Evolutionary conservation across 2,113 vertebrate species (phyloP).

Genomic region (Ptilorrhoa leucosticta): DNA sequence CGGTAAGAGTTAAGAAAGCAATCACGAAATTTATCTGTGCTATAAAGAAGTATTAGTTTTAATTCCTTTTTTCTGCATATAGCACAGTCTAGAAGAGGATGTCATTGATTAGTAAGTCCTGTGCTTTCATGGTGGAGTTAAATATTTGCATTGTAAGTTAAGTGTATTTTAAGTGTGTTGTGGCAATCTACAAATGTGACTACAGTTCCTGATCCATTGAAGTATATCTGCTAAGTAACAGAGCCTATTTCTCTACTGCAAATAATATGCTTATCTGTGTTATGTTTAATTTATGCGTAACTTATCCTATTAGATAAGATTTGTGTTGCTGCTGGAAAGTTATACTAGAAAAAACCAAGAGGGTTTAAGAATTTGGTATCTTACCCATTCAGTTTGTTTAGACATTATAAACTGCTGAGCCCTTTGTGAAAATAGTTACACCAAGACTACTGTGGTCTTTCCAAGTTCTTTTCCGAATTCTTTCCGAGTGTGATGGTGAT

Average conservation of each 20-base stretch:
- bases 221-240: neutral
- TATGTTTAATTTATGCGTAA: neutral
- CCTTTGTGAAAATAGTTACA: neutral
- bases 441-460: neutral
- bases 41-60: neutral
- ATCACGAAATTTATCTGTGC: neutral
- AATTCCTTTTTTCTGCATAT: neutral
- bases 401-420: neutral
- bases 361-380: neutral
- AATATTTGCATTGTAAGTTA: conserved; percentile 8
- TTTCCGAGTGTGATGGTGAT: accelerated
- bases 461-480: no score
- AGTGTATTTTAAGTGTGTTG: neutral
- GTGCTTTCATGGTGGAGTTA: neutral
- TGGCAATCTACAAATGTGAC: neutral
- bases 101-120: neutral
- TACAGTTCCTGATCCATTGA: neutral
- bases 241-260: neutral
- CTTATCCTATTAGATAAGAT: neutral
- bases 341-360: neutral
- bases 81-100: neutral
- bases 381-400: neutral
- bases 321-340: neutral
- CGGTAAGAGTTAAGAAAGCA: neutral
- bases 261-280: neutral